Base-by-base conservation (phyloP, 1,140 invertebrate genomes). In the Neodiprion lecontei region DNA sequence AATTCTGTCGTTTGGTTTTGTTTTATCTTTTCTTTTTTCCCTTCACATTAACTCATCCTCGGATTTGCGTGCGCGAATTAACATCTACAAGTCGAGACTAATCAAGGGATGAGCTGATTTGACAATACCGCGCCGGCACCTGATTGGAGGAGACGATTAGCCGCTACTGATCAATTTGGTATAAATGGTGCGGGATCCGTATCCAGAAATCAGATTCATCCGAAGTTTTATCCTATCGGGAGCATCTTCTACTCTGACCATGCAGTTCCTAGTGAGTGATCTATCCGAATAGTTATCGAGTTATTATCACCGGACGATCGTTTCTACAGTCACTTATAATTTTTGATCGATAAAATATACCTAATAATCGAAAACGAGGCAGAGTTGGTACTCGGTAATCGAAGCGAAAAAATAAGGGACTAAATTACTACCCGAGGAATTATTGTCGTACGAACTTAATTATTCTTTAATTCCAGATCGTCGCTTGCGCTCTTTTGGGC, bases 241-340 rank as follows among this genome's bases (percentile, higher is more conserved):
- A 40, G 53, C n/a, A 61, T 61, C 53, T 61, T 11, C 53, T 61
- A 61, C 11, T 61, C 28, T 9, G 53, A 61, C 8, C 4, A 61
- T 61, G 53, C 53, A 61, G 53, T 61, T 61, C 53, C 11, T 17
- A 61, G 53, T 61, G 53, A 61, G 53, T 61, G 53, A 61, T 40
- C 28, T 40, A 40, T 40, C 1, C 28, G 0, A 40, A 40, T 40
- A 40, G 5, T 40, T 40, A 40, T 40, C 28, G 28, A 40, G 5
- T 3, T 40, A 40, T 40, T 40, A 1, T 40, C 1, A 40, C 28
- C 53, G 11, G 0, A 61, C 9, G 5, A 7, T 40, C 28, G 28
- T 5, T 40, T 40, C 0, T 40, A 40, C 28, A 40, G 5, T 40
- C 28, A 1, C 28, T 40, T 40, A 40, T 40, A 40, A 40, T 40